These are phyloP conservation scores for Bucorvus abyssinicus DNA, from an alignment of 2,797 vertebrate species.

Conservation along the genomic window DNA sequence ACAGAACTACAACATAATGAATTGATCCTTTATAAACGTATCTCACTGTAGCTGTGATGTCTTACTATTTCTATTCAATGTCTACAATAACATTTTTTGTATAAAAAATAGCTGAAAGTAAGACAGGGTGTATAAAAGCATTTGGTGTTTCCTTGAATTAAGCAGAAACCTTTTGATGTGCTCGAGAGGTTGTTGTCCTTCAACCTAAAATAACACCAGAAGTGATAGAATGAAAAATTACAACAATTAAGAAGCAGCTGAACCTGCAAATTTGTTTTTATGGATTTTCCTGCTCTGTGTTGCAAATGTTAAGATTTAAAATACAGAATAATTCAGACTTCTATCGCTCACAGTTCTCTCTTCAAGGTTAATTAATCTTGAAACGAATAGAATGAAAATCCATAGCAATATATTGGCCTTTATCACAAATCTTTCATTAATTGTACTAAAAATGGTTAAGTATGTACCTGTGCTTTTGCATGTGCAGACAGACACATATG, in stretches of 20 bases:
- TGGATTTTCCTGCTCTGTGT: background rate
- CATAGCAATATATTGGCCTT: background rate
- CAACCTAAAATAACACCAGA: constrained; percentile 4
- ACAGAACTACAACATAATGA: background rate
- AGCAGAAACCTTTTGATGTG: background rate
- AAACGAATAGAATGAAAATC: background rate
- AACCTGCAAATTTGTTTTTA: constrained; percentile 9
- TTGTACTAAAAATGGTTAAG: background rate
- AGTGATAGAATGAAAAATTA: constrained; percentile 43
- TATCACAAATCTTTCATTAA: background rate
- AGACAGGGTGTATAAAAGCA: background rate
- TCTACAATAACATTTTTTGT: background rate
- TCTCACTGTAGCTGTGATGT: background rate
- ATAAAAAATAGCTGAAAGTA: background rate
- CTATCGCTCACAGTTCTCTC: background rate
- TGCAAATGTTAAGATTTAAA: constrained; percentile 10
- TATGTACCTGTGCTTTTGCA: background rate
- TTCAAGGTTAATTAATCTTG: constrained; percentile 5
- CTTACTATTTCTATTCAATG: background rate
- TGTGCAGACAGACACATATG: background rate
- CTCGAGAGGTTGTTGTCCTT: background rate
- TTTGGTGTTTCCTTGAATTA: background rate
- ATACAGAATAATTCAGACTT: background rate
- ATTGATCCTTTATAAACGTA: background rate
- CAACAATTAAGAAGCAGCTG: constrained; percentile 1